Conservation (phyloP, 2,888 invertebrate genomes). For the Petrolisthes cinctipes region DNA sequence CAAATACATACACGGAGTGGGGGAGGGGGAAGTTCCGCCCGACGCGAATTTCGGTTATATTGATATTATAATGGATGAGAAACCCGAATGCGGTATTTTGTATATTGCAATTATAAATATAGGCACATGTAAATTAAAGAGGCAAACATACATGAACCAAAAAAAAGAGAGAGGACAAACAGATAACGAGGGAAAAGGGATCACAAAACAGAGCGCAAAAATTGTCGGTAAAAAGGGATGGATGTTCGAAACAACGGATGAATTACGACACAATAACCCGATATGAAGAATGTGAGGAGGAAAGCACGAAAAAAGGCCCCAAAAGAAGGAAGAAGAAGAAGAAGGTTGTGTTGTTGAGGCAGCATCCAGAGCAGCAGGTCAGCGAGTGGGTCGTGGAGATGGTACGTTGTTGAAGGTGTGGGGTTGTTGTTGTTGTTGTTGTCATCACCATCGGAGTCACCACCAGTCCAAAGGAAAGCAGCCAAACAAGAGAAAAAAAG, state of each 20-base stretch:
- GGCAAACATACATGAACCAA: too few relatives aligned
- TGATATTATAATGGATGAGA: too few relatives aligned
- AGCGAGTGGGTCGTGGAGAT: neutral
- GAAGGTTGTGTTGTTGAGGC: neutral
- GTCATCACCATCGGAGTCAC: slow-evolving; percentile 1
- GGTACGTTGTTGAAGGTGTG: neutral
- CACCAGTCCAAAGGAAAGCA: slow-evolving; percentile 44
- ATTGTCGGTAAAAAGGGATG: too few relatives aligned
- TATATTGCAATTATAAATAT: too few relatives aligned
- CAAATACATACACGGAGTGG: too few relatives aligned
- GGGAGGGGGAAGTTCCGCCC: too few relatives aligned
- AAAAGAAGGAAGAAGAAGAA: neutral
- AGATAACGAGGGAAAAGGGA: too few relatives aligned
- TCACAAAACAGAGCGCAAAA: too few relatives aligned
- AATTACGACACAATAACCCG: neutral
- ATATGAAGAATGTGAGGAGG: neutral
- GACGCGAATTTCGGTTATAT: too few relatives aligned
- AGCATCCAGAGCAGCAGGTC: neutral
- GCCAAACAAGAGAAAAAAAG: slow-evolving; percentile 11
- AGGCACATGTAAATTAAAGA: too few relatives aligned
- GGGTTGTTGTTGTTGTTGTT: neutral
- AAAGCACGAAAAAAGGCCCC: neutral
- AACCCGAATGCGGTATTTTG: too few relatives aligned
- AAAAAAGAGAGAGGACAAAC: too few relatives aligned
- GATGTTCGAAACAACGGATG: neutral